phyloP scores from a whole-genome alignment of 1,140 invertebrate species.

The Fopius arisanus region DNA sequence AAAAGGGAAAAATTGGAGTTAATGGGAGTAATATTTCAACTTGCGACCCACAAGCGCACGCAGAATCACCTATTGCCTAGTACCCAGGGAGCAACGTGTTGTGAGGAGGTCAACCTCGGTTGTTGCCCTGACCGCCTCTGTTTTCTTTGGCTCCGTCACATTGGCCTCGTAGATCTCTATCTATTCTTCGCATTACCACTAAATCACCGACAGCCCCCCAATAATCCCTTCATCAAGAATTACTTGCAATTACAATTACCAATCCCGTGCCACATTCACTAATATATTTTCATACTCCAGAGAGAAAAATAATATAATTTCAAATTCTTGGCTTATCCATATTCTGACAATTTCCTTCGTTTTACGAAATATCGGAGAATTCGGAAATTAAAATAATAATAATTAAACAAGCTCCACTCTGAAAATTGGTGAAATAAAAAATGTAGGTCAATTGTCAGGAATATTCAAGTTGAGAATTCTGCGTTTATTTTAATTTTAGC shows the following conservation, averaged over 20 bases:
- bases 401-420: too few species aligned
- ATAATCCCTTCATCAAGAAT: background rate
- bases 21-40: background rate
- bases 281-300: background rate
- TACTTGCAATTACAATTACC: background rate
- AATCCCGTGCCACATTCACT: background rate
- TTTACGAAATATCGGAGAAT: too few species aligned
- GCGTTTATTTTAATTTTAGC: too few species aligned
- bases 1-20: background rate
- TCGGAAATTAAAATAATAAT: too few species aligned
- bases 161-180: conserved; percentile 36
- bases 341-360: too few species aligned
- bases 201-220: background rate
- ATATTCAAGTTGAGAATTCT: too few species aligned
- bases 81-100: conserved; percentile 26
- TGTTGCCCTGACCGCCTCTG: conserved; percentile 44
- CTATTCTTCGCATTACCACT: background rate
- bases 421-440: too few species aligned
- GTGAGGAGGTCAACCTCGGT: conserved; percentile 49
- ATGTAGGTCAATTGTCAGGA: too few species aligned
- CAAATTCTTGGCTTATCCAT: too few species aligned
- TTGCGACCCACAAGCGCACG: conserved; percentile 31
- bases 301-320: too few species aligned
- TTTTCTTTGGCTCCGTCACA: conserved; percentile 31
- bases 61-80: conserved; percentile 27